Conservation (phyloP, 2,113 vertebrate genomes). For the Cricetomys ansorgei region DNA sequence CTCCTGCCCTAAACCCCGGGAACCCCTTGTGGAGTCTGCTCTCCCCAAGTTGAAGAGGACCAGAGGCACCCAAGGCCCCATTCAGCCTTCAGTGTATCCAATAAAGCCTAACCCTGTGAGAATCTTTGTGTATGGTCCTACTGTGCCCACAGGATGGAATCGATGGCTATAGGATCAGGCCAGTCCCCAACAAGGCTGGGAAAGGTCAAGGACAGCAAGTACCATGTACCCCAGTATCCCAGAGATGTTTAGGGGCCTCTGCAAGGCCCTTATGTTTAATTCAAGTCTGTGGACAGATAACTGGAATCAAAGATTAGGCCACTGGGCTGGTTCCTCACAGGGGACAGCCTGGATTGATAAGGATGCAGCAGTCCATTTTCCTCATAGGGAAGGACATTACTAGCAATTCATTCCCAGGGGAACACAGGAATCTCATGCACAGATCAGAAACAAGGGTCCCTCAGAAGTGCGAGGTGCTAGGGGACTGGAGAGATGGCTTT, state of each 20-base stretch:
- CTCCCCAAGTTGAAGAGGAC: conserved; percentile 68
- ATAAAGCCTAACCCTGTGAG: conserved; percentile 59
- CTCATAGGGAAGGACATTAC: neutral
- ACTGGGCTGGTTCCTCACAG: neutral
- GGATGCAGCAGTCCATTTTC: neutral
- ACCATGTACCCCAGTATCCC: neutral
- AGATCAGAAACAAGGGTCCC: neutral
- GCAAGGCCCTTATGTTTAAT: neutral
- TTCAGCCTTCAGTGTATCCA: conserved; percentile 33
- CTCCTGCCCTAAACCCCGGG: conserved; percentile 73
- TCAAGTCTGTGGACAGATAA: neutral
- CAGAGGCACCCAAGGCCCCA: neutral
- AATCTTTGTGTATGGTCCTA: neutral
- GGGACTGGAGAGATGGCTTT: neutral
- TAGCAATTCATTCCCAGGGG: neutral
- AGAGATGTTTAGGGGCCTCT: neutral
- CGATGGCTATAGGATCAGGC: neutral
- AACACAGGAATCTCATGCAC: neutral
- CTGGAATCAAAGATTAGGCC: neutral
- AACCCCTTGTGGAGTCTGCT: conserved; percentile 77
- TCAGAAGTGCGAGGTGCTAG: neutral
- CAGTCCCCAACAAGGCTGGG: neutral
- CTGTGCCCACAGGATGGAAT: neutral
- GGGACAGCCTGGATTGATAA: neutral
- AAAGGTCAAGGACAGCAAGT: neutral